Percentiles rank a stretch among this genome's conserved stretches.
phyloP scores from a whole-genome alignment of 2,113 vertebrate species.

The Zosterops lateralis region DNA sequence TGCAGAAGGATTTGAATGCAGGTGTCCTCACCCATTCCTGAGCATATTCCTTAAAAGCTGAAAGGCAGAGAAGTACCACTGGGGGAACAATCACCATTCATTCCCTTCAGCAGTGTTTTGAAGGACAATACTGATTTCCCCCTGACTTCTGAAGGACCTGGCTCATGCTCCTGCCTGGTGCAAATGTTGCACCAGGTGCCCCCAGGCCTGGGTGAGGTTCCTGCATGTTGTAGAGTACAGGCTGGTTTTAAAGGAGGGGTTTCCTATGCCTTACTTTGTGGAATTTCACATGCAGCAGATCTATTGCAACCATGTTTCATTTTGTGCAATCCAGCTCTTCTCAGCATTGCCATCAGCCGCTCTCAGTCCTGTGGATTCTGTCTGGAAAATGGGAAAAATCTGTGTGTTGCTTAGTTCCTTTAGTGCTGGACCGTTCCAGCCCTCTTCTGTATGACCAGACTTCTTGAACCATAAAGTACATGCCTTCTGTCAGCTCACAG shows the following conservation, averaged over 20 bases:
- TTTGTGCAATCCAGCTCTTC: not conserved
- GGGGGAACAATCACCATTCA: not conserved
- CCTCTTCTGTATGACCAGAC: not conserved
- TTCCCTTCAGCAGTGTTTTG: not conserved
- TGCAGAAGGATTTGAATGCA: not conserved
- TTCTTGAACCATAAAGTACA: not conserved
- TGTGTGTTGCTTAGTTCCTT: not conserved
- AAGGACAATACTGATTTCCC: not conserved
- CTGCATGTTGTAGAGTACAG: not conserved
- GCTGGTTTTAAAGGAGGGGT: not conserved
- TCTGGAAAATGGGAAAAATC: not conserved
- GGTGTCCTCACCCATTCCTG: not conserved
- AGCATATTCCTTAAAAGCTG: not conserved
- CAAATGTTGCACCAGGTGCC: not conserved
- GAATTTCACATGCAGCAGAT: not conserved
- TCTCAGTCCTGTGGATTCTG: not conserved
- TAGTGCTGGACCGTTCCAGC: not conserved
- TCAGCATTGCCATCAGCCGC: not conserved
- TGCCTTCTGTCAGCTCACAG: not conserved
- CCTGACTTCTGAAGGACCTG: not conserved
- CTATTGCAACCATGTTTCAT: not conserved
- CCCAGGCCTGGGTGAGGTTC: accelerated
- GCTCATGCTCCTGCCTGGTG: not conserved
- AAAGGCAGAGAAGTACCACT: not conserved
- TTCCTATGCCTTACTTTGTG: not conserved